phyloP scores from a whole-genome alignment of 2,113 vertebrate genomes.

The Neopipo cinnamomea region DNA sequence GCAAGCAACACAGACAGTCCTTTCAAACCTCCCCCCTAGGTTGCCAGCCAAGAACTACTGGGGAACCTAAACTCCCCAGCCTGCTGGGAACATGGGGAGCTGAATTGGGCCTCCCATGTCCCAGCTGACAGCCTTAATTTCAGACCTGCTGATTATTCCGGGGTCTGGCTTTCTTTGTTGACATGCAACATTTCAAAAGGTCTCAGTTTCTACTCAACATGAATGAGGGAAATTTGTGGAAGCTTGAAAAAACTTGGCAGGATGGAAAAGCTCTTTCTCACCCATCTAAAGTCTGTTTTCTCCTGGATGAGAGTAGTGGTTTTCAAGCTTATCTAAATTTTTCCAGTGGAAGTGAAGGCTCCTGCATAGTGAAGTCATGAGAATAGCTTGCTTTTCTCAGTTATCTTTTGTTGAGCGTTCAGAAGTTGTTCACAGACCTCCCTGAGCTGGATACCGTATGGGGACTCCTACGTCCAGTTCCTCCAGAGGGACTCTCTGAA shows the following conservation, averaged over 20 bases:
- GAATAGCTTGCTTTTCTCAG: constrained; percentile 11
- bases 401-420: constrained; percentile 24
- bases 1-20: not conserved
- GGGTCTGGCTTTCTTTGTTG: constrained; percentile 17
- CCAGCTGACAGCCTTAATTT: constrained; percentile 16
- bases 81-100: not conserved
- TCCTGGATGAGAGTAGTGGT: not conserved
- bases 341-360: constrained; percentile 27
- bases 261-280: constrained; percentile 20
- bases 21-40: not conserved
- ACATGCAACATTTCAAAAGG: not conserved
- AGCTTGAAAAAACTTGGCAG: constrained; percentile 5
- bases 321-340: constrained; percentile 37
- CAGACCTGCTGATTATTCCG: constrained; percentile 31
- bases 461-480: not conserved
- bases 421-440: not conserved
- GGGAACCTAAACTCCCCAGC: not conserved
- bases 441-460: not conserved
- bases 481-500: not conserved
- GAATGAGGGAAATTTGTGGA: constrained; percentile 9
- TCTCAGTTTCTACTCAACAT: constrained; percentile 12
- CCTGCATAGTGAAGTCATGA: not conserved
- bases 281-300: constrained; percentile 5
- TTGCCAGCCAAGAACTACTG: not conserved
- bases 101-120: not conserved